Conservation (phyloP, 2,797 vertebrate genomes). For the Rallus crepitans region DNA sequence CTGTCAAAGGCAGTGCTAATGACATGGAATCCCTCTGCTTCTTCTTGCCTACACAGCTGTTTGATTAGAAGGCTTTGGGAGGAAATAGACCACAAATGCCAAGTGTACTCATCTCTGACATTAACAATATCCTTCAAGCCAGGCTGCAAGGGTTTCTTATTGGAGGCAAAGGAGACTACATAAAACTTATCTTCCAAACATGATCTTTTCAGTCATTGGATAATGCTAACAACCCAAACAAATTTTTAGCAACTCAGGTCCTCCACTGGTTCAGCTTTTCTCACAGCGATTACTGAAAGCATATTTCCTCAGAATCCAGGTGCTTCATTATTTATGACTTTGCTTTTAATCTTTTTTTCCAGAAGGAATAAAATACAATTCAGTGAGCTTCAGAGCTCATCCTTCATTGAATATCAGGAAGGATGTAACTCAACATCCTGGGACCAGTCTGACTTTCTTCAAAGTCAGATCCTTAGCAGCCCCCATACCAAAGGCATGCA, state of each 20-base stretch:
- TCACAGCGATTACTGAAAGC: not conserved
- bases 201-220: not conserved
- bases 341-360: not conserved
- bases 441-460: not conserved
- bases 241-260: not conserved
- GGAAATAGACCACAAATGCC: not conserved
- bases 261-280: not conserved
- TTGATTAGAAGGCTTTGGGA: not conserved
- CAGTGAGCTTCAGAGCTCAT: not conserved
- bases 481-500: not conserved
- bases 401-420: not conserved
- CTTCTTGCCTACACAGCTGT: not conserved
- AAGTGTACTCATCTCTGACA: not conserved
- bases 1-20: not conserved
- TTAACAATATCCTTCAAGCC: not conserved
- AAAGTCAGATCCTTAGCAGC: not conserved
- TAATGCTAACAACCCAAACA: not conserved
- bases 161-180: not conserved
- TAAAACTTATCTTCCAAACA: not conserved
- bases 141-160: not conserved
- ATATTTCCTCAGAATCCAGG: not conserved
- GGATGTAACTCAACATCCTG: not conserved
- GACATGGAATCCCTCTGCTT: not conserved
- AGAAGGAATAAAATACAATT: not conserved
- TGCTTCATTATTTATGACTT: not conserved